These are phyloP conservation scores for Chionodraco myersi DNA, from an alignment of 2,113 vertebrate species.

Conservation along the genomic window DNA sequence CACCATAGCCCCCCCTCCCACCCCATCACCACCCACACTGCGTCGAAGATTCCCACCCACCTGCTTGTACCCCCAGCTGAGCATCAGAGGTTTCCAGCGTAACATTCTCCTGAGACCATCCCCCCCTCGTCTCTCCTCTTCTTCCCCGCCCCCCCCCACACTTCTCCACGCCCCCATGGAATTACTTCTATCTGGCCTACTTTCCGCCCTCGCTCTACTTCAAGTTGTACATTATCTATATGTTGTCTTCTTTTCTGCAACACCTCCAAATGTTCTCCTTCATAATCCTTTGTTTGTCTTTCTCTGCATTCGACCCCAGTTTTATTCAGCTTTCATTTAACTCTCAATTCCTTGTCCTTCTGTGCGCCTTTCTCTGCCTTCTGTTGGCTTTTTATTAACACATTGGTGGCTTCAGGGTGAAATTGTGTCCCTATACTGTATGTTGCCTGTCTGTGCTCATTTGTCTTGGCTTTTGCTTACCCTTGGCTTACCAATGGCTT, in stretches of 20 bases:
- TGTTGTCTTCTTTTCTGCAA: slow-evolving; percentile 53
- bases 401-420: slow-evolving; percentile 51
- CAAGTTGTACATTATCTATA: slow-evolving; percentile 71
- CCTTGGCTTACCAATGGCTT: slow-evolving; percentile 49
- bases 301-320: slow-evolving; percentile 44
- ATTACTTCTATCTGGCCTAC: slow-evolving; percentile 85
- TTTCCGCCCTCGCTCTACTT: slow-evolving; percentile 74
- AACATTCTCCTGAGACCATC: slow-evolving; percentile 61
- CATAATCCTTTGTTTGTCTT: slow-evolving; percentile 33
- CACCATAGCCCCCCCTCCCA: background rate
- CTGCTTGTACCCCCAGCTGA: slow-evolving; percentile 75
- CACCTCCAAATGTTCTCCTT: slow-evolving; percentile 59
- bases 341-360: slow-evolving; percentile 15
- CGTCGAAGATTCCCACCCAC: slow-evolving; percentile 71
- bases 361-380: slow-evolving; percentile 1
- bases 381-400: slow-evolving; percentile 39
- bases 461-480: slow-evolving; percentile 53
- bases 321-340: slow-evolving; percentile 45
- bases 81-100: slow-evolving; percentile 70
- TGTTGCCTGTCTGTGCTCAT: slow-evolving; percentile 63
- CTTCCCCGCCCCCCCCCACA: slow-evolving; percentile 48
- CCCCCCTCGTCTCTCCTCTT: slow-evolving; percentile 24
- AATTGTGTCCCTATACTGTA: slow-evolving; percentile 41
- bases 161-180: slow-evolving; percentile 66
- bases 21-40: slow-evolving; percentile 64